Conservation (phyloP, 2,113 vertebrate species). For the Hippocampus comes region DNA sequence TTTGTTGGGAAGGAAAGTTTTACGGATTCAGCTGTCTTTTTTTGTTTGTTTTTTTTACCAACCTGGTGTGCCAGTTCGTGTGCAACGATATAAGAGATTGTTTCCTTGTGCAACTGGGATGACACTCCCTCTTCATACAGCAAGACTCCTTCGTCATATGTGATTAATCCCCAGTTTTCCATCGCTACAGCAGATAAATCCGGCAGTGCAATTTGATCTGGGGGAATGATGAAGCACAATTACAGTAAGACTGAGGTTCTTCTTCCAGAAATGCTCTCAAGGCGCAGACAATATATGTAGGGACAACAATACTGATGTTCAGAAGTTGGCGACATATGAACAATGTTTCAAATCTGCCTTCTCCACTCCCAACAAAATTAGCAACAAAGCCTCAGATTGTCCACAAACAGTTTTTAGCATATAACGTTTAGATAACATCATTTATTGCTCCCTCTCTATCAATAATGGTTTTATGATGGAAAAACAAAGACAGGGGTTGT, state of each 20-base stretch:
- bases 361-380: neutral
- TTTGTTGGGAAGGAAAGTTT: no score
- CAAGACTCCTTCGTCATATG: slow-evolving; percentile 61
- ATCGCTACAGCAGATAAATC: slow-evolving; percentile 57
- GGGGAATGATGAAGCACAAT: neutral
- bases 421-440: neutral
- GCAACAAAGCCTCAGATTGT: no score
- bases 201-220: slow-evolving; percentile 74
- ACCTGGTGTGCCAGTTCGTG: slow-evolving; percentile 77
- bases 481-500: no score
- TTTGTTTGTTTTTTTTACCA: neutral
- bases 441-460: neutral
- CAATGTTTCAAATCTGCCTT: neutral
- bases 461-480: no score
- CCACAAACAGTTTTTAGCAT: neutral
- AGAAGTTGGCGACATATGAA: neutral
- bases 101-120: slow-evolving; percentile 54
- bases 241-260: neutral
- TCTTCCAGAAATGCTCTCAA: neutral
- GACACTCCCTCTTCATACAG: slow-evolving; percentile 62
- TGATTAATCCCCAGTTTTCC: slow-evolving; percentile 77
- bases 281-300: neutral
- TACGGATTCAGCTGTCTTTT: no score
- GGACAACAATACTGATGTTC: neutral
- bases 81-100: slow-evolving; percentile 48